phyloP scores from a whole-genome alignment of 2,113 vertebrate genomes.

The Etheostoma cragini region DNA sequence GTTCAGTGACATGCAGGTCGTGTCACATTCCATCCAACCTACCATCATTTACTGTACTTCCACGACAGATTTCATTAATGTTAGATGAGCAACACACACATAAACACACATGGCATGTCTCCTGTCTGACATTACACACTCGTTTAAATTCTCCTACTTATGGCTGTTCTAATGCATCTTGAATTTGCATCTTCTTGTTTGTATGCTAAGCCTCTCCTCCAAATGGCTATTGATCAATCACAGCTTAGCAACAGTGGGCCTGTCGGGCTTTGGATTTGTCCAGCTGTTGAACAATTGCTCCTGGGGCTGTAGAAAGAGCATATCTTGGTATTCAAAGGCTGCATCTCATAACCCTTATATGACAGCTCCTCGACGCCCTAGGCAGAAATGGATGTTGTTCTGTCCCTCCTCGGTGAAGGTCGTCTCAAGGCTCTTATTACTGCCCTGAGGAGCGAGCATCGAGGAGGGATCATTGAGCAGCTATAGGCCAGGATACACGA shows the following conservation, averaged over 20 bases:
- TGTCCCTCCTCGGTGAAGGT: too few species aligned
- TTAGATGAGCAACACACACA: slow-evolving; percentile 53
- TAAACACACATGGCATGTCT: slow-evolving; percentile 1
- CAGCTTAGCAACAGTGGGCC: too few species aligned
- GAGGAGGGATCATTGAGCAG: too few species aligned
- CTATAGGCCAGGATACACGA: too few species aligned
- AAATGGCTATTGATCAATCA: neutral
- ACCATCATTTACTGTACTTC: neutral
- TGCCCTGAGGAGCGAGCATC: too few species aligned
- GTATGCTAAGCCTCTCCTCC: neutral
- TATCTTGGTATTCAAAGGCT: neutral
- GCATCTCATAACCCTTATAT: too few species aligned
- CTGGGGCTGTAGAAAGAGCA: neutral
- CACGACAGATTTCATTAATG: slow-evolving; percentile 46
- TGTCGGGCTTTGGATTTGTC: neutral
- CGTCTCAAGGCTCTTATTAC: too few species aligned
- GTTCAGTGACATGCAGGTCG: slow-evolving; percentile 14
- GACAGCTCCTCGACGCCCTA: too few species aligned
- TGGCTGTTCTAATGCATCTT: slow-evolving; percentile 13
- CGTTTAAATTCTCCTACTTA: neutral
- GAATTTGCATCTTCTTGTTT: neutral
- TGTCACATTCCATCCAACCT: slow-evolving; percentile 22
- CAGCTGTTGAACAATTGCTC: neutral
- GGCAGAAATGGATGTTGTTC: too few species aligned
- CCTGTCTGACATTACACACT: slow-evolving; percentile 24